Conservation (phyloP, 2,113 vertebrate species). For the Cyprinus carpio region DNA sequence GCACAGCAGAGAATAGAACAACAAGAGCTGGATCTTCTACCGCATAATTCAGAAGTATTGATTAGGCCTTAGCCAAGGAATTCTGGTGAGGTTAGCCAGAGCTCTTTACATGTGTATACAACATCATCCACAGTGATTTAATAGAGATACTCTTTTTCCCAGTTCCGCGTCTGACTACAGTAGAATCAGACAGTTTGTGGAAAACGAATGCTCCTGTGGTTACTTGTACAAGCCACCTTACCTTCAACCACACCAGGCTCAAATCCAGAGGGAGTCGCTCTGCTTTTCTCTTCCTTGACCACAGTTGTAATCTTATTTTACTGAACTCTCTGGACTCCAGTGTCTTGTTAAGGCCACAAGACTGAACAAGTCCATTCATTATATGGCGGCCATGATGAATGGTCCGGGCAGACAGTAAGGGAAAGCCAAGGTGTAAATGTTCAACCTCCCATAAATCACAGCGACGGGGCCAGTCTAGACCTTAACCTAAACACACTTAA, state of each 20-base stretch:
- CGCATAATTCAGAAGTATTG: conserved; percentile 30
- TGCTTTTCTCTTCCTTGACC: conserved; percentile 73
- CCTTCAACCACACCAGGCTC: conserved; percentile 25
- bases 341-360: conserved; percentile 78
- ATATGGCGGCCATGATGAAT: conserved; percentile 78
- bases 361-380: conserved; percentile 82
- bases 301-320: conserved; percentile 78
- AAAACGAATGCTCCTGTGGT: conserved; percentile 12
- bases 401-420: conserved; percentile 79
- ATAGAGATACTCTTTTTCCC: not conserved
- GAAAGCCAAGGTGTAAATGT: conserved; percentile 83
- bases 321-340: conserved; percentile 77
- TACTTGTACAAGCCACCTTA: not conserved
- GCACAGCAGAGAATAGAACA: not conserved
- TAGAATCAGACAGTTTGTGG: not conserved
- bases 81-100: not conserved
- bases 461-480: conserved; percentile 76
- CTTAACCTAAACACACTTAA: conserved; percentile 81
- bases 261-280: conserved; percentile 66
- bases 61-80: not conserved
- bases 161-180: not conserved
- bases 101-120: not conserved
- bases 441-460: conserved; percentile 83
- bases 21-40: not conserved
- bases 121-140: not conserved